Evolutionary conservation across 2,888 invertebrate species (phyloP).

Genomic region (Ommatoiulus sabulosus): DNA sequence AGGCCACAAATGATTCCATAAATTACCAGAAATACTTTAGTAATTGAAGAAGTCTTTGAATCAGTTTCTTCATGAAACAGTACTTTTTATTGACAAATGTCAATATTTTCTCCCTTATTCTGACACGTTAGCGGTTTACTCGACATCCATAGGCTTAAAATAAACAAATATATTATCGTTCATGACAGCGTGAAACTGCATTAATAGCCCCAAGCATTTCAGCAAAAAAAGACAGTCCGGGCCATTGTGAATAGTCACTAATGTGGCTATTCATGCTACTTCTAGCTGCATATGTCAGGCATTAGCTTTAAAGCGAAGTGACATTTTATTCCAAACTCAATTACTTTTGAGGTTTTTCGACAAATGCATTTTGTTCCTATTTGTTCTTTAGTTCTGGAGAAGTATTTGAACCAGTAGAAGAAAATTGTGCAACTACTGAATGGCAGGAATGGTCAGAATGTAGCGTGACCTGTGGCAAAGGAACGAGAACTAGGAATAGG

Average conservation of each 20-base stretch:
- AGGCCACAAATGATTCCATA: no score
- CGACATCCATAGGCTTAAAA: not conserved
- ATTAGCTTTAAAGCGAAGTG: no score
- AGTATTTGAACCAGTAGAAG: not conserved
- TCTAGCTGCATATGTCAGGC: no score
- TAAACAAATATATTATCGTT: not conserved
- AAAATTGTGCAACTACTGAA: conserved; percentile 68
- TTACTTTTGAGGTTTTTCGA: not conserved
- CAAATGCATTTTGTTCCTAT: not conserved
- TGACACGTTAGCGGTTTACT: not conserved
- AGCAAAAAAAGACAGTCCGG: not conserved
- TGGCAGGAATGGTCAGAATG: conserved; percentile 71
- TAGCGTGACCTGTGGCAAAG: conserved; percentile 69
- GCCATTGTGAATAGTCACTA: not conserved
- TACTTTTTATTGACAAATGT: not conserved
- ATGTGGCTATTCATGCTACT: not conserved
- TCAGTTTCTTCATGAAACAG: not conserved
- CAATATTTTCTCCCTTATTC: not conserved
- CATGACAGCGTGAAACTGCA: not conserved
- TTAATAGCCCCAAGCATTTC: not conserved
- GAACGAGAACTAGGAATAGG: conserved; percentile 75
- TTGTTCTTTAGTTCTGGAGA: not conserved
- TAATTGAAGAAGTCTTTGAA: no score
- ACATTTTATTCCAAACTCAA: not conserved
- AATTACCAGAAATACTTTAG: no score